A percentile compares a stretch with the other conserved stretches of the same genome.
Conservation (phyloP, 1,140 invertebrate genomes). For the Drosophila orosa region DNA sequence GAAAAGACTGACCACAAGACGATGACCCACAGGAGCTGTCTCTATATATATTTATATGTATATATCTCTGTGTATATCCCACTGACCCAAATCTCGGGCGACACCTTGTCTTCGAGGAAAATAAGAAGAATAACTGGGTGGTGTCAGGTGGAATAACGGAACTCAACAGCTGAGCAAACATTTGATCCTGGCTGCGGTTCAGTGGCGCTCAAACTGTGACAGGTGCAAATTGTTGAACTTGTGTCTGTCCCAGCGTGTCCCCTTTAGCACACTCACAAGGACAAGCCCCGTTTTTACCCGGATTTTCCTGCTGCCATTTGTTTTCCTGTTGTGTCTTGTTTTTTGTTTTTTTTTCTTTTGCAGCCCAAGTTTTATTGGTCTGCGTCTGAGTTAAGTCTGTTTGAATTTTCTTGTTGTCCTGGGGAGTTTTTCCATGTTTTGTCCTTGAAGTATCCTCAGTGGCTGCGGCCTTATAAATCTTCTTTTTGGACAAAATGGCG, state of each 20-base stretch:
- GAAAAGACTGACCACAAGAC: constrained; percentile 47
- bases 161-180: constrained; percentile 62
- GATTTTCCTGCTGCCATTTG: constrained; percentile 28
- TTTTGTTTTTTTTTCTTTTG: constrained; percentile 6
- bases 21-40: constrained; percentile 2
- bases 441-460: constrained; percentile 74
- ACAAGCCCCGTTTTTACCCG: constrained; percentile 15
- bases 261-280: no score
- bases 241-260: constrained; percentile 39
- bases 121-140: constrained; percentile 1
- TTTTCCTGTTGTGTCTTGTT: constrained; percentile 34
- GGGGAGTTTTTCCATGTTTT: constrained; percentile 49
- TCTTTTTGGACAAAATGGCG: constrained; percentile 67
- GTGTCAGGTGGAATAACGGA: constrained; percentile 15
- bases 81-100: constrained; percentile 58
- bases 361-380: constrained; percentile 69
- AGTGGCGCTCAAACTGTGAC: constrained; percentile 59
- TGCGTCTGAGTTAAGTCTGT: constrained; percentile 69
- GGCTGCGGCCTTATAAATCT: constrained; percentile 75
- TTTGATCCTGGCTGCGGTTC: constrained; percentile 50
- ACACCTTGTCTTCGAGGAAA: constrained; percentile 33
- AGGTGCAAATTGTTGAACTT: constrained; percentile 74
- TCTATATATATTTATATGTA: constrained; percentile 3
- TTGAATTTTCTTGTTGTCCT: constrained; percentile 42
- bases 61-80: constrained; percentile 12